Evolutionary conservation across 2,113 vertebrate species (phyloP).

Genomic region (Glaucomys volans): DNA sequence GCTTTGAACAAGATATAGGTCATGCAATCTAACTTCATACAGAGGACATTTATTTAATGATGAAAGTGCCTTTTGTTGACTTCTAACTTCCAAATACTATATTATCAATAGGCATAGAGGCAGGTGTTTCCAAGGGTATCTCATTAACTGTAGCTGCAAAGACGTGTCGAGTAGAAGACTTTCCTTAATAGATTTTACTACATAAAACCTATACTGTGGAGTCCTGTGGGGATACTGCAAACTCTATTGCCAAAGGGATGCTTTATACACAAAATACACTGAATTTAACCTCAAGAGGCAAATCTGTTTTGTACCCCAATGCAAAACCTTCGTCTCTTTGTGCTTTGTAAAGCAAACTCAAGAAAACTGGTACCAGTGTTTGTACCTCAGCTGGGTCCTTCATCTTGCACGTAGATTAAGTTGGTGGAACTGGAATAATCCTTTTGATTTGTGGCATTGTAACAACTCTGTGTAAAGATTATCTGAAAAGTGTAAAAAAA

Average conservation of each 20-base stretch:
- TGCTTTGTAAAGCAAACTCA: conserved; percentile 89
- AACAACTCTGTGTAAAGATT: conserved; percentile 88
- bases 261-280: conserved; percentile 88
- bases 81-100: conserved; percentile 94
- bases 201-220: conserved; percentile 88
- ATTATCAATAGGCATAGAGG: conserved; percentile 95
- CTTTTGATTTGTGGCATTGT: conserved; percentile 87
- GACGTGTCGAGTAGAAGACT: conserved; percentile 85
- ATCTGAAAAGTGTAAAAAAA: conserved; percentile 84
- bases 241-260: conserved; percentile 92
- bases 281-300: conserved; percentile 93
- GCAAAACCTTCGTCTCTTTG: conserved; percentile 89
- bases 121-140: conserved; percentile 89
- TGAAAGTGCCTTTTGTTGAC: conserved; percentile 98
- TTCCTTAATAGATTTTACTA: conserved; percentile 87
- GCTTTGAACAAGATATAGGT: conserved; percentile 96
- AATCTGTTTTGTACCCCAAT: conserved; percentile 89
- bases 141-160: conserved; percentile 86
- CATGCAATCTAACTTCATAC: conserved; percentile 85
- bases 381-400: conserved; percentile 86
- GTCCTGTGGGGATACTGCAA: conserved; percentile 88
- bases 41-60: conserved; percentile 91
- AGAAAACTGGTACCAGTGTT: conserved; percentile 86
- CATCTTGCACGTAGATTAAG: conserved; percentile 89
- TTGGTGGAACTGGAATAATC: conserved; percentile 87